These are phyloP conservation scores for Cygnus atratus DNA, from an alignment of 2,113 vertebrate species.

Conservation along the genomic window DNA sequence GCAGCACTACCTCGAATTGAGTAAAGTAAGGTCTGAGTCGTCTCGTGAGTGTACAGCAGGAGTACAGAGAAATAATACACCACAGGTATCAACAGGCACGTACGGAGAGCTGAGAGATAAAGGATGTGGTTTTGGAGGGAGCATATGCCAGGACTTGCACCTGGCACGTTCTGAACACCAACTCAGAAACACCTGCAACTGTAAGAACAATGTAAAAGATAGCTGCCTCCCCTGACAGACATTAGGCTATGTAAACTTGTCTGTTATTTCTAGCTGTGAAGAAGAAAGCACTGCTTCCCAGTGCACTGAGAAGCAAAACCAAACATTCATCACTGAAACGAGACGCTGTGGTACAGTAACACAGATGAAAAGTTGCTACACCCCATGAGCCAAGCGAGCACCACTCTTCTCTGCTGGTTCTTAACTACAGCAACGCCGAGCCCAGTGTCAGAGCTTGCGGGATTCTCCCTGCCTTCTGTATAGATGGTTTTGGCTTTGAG, in stretches of 20 bases:
- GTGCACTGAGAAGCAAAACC: background rate
- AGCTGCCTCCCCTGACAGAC: background rate
- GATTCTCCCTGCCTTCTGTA: background rate
- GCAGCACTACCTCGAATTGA: background rate
- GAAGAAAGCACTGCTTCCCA: background rate
- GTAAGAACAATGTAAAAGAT: background rate
- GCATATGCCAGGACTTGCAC: background rate
- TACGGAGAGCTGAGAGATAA: background rate
- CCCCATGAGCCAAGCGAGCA: background rate
- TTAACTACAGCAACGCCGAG: background rate
- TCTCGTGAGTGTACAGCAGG: rapidly evolving
- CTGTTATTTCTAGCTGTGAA: background rate
- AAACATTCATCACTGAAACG: background rate
- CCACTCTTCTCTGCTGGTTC: background rate
- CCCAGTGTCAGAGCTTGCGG: background rate
- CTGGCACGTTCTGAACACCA: background rate
- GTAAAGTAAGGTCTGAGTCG: rapidly evolving
- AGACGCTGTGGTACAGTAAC: background rate
- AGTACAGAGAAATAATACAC: background rate
- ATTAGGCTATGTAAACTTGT: background rate
- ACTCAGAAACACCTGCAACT: background rate
- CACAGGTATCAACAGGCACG: background rate
- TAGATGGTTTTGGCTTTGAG: background rate
- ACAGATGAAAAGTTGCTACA: background rate
- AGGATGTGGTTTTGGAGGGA: background rate